Percentiles rank a stretch among this genome's conserved stretches.
Evolutionary conservation across 2,797 vertebrate genomes (phyloP).

Genomic region (Dryobates pubescens): DNA sequence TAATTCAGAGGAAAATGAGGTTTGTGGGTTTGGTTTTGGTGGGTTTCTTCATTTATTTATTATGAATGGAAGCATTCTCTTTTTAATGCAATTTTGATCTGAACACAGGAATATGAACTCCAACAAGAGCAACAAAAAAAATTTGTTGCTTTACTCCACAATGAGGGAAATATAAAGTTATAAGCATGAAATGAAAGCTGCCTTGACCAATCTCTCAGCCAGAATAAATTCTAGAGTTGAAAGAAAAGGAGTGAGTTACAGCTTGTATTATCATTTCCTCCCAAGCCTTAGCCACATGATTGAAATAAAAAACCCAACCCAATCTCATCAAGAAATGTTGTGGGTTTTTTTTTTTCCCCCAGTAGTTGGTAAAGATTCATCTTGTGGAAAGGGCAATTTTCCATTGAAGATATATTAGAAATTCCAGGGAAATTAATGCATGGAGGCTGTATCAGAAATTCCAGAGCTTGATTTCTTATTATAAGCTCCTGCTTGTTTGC

Average conservation of each 20-base stretch:
- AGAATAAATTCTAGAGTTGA: neutral
- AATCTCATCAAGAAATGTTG: neutral
- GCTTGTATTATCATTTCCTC: neutral
- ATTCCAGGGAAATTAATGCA: too few relatives aligned
- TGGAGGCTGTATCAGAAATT: too few relatives aligned
- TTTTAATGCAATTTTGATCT: neutral
- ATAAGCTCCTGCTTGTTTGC: neutral
- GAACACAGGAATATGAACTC: neutral
- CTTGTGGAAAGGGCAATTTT: neutral
- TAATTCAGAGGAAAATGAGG: neutral
- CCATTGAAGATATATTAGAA: neutral
- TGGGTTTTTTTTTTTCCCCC: neutral
- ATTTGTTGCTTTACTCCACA: neutral
- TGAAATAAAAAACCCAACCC: neutral
- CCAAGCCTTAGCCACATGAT: neutral
- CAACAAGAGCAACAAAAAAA: neutral
- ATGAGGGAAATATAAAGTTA: neutral
- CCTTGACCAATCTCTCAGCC: neutral
- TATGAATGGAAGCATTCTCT: neutral
- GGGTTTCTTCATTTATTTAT: neutral
- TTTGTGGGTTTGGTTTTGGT: too few relatives aligned
- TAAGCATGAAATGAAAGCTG: neutral
- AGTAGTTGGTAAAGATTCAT: neutral
- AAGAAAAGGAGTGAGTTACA: conserved; percentile 3
- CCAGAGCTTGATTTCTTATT: neutral